Base-by-base conservation (phyloP, 2,888 invertebrate species). In the Eilema depressum region DNA sequence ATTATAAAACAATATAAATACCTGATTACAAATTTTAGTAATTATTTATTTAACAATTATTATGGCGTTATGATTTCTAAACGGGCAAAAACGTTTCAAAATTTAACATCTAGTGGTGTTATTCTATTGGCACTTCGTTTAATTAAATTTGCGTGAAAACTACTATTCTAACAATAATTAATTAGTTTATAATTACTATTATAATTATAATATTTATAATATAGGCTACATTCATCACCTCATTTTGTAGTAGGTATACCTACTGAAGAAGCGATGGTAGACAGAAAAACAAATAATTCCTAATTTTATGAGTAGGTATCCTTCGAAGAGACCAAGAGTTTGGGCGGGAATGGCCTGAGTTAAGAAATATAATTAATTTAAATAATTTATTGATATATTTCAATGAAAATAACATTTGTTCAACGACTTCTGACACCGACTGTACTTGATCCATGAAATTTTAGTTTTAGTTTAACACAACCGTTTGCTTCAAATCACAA, bases 121-220 rank as follows among this genome's bases (percentile, higher is more conserved):
- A 86, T 71, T 71, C 87, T 91, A 87, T 93, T 93, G 93, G 93
- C 93, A 93, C 93, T 91, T 92, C 81, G 84, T 88, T 88, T 69
- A 56, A 59, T 72, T 30, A 56, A 26, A 62, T 41, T 53, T 82
- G 69, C 65, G 70, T 80, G 66, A 47, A 3, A 14, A 26, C 28
- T 56, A 65, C 10, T 30, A 30, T 66, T 66, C 66, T n/a, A 28
- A 26, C 57, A 57, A n/a, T n/a, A n/a, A n/a, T 23, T 47, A 53
- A 61, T 65, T 47, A 65, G 23, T 53, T 64, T 69, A 65, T 53
- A 47, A 37, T 33, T 33, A 65, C 47, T 25, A 53, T 30, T 53
- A 37, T 28, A n/a, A n/a, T n/a, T n/a, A n/a, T n/a, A n/a, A n/a
- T n/a, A n/a, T n/a, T n/a, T n/a, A n/a, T n/a, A 62, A 8, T 23